These are phyloP conservation scores for Meloidogyne hapla DNA, from an alignment of 1,140 invertebrate genomes.

Conservation along the genomic window DNA sequence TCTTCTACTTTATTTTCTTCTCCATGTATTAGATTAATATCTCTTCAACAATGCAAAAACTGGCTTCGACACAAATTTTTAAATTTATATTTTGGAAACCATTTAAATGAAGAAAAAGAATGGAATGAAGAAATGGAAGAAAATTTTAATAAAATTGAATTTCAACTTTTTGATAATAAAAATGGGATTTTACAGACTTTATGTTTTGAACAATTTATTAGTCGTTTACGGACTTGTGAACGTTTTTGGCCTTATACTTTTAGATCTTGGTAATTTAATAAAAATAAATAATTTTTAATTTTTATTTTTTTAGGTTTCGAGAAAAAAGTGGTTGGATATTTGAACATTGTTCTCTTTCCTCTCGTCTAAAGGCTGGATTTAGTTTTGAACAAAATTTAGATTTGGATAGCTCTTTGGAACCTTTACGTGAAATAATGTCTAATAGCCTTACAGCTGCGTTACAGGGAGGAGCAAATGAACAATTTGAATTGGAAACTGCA, in stretches of 20 bases:
- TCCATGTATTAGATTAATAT: conserved; percentile 13
- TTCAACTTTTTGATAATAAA: conserved; percentile 30
- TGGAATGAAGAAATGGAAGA: background rate
- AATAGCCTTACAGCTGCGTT: conserved; percentile 16
- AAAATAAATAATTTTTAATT: background rate
- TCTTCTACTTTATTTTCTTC: conserved; percentile 6
- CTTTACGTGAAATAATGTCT: background rate
- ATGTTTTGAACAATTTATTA: conserved; percentile 33
- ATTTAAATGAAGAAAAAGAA: conserved; percentile 8
- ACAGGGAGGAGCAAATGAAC: conserved; percentile 2
- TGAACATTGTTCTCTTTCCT: conserved; percentile 26
- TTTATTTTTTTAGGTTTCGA: conserved; percentile 24
- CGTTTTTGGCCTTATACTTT: conserved; percentile 31
- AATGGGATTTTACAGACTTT: conserved; percentile 28
- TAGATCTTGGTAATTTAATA: conserved; percentile 24
- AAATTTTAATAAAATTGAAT: conserved; percentile 22
- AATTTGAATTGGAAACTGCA: conserved; percentile 10
- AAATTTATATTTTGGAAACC: conserved; percentile 3
- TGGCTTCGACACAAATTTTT: conserved; percentile 7
- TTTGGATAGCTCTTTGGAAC: background rate
- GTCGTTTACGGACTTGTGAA: conserved; percentile 11
- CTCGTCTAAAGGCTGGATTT: conserved; percentile 35
- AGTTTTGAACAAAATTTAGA: background rate
- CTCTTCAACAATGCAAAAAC: conserved; percentile 10
- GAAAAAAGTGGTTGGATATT: conserved; percentile 41